Evolutionary conservation across 2,797 vertebrate genomes (phyloP).

Genomic region (Lepus oiostolus): DNA sequence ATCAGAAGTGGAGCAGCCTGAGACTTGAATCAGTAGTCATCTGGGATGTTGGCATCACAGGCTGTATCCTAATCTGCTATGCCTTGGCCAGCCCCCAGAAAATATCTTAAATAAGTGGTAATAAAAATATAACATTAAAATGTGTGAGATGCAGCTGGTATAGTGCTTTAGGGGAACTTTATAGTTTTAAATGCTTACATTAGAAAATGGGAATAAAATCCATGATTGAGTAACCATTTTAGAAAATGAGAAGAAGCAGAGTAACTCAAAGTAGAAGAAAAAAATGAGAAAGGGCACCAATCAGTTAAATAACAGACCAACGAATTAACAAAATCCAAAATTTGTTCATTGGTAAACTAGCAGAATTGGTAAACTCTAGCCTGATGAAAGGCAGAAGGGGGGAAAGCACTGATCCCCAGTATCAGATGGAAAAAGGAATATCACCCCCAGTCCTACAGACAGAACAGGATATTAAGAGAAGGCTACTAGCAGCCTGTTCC

Average conservation of each 20-base stretch:
- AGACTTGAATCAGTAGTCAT: too few relatives aligned
- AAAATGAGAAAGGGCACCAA: conserved; percentile 2
- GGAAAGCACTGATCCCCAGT: not conserved
- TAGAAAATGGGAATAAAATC: not conserved
- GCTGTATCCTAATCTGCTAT: too few relatives aligned
- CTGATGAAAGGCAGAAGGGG: not conserved
- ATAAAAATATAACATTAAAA: not conserved
- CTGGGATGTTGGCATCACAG: too few relatives aligned
- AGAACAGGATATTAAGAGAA: not conserved
- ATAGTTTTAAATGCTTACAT: conserved; percentile 6
- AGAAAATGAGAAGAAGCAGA: not conserved
- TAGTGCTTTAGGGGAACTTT: not conserved
- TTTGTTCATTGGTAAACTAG: not conserved
- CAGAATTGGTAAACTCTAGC: not conserved
- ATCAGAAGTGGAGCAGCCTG: too few relatives aligned
- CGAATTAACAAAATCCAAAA: conserved; percentile 10
- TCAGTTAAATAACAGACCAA: not conserved
- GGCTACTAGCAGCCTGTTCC: not conserved
- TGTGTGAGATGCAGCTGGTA: not conserved
- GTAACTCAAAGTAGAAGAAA: conserved; percentile 20
- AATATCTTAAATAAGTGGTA: not conserved
- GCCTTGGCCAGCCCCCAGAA: not conserved
- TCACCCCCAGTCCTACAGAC: not conserved
- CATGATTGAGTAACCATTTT: not conserved
- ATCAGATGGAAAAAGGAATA: not conserved